Evolutionary conservation across 2,113 vertebrate genomes (phyloP).

Genomic region (Prionailurus viverrinus): DNA sequence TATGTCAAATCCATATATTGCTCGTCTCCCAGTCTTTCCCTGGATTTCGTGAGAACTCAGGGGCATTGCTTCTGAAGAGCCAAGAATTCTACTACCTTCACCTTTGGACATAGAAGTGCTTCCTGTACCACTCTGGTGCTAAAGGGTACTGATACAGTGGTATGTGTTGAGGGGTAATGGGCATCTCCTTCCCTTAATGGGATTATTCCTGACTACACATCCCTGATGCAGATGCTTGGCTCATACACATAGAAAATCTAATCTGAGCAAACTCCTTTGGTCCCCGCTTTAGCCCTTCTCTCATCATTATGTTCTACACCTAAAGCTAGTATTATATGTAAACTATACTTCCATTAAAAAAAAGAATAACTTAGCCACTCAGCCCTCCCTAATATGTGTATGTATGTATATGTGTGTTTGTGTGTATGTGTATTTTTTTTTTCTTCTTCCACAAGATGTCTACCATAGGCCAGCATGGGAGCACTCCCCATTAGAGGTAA

Average conservation of each 20-base stretch:
- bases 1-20: not conserved
- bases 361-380: not conserved
- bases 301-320: not conserved
- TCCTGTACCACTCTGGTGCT: not conserved
- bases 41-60: not conserved
- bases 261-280: not conserved
- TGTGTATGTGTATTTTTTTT: not conserved
- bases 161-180: not conserved
- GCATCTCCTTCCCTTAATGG: not conserved
- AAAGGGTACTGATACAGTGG: accelerated
- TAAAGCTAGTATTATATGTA: not conserved
- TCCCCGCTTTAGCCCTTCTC: not conserved
- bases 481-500: not conserved
- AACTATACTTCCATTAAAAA: not conserved
- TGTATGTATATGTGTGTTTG: too few relatives aligned
- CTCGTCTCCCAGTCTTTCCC: not conserved
- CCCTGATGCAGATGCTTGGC: not conserved
- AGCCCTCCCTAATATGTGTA: not conserved
- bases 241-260: not conserved
- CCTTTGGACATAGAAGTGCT: not conserved
- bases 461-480: not conserved
- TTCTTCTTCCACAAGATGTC: not conserved
- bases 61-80: too few relatives aligned
- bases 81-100: not conserved
- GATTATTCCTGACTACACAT: not conserved